Conservation (phyloP, 2,113 vertebrate genomes). For the Gallinago undulata region DNA sequence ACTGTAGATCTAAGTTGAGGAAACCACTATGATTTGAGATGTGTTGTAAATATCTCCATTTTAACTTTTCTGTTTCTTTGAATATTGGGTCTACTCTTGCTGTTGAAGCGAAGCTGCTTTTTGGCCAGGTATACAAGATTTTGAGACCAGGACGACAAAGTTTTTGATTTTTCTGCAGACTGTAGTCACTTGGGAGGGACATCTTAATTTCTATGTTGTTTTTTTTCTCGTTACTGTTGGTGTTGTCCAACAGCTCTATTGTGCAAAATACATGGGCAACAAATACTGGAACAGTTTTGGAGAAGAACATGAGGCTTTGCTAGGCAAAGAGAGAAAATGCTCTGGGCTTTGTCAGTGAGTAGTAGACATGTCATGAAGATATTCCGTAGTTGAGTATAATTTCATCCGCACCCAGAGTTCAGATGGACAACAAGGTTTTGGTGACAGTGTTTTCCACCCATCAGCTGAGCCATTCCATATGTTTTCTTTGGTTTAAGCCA, state of each 20-base stretch:
- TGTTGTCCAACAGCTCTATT: not conserved
- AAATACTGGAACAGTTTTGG: not conserved
- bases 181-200: not conserved
- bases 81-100: not conserved
- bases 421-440: not conserved
- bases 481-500: not conserved
- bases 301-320: not conserved
- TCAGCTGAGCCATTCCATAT: not conserved
- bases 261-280: accelerated
- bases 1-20: not conserved
- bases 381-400: not conserved
- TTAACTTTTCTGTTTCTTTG: not conserved
- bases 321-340: not conserved
- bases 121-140: not conserved
- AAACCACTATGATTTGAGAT: not conserved
- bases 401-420: not conserved
- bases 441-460: not conserved
- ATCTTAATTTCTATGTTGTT: not conserved
- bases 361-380: not conserved
- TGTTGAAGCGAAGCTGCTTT: not conserved
- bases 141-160: not conserved
- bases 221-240: not conserved
- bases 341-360: not conserved
- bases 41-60: not conserved
- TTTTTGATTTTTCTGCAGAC: not conserved